Percentiles rank a stretch among this genome's conserved stretches.
Evolutionary conservation across 2,797 vertebrate genomes (phyloP).

Genomic region (Emydoidea blandingii): DNA sequence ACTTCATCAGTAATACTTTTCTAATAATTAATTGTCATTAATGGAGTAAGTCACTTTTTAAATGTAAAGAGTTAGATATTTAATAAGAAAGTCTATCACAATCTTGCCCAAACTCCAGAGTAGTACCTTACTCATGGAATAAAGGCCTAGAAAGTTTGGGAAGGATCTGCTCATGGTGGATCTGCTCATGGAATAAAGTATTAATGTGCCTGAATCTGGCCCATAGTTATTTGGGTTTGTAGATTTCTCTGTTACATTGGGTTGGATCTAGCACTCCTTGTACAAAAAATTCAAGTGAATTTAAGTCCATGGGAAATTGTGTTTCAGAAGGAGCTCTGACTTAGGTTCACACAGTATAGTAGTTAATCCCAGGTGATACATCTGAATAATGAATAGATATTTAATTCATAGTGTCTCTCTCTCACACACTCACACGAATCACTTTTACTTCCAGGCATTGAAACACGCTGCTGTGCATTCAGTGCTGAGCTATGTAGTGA

Average conservation of each 20-base stretch:
- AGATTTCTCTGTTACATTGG: not conserved
- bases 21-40: not conserved
- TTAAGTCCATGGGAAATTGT: constrained; percentile 43
- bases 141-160: no score
- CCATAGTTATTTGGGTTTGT: not conserved
- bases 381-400: constrained; percentile 31
- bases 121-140: not conserved
- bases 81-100: not conserved
- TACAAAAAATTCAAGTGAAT: constrained; percentile 18
- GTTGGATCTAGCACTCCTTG: not conserved
- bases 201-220: not conserved
- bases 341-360: not conserved
- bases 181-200: not conserved
- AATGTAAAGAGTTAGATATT: not conserved
- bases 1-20: not conserved
- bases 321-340: not conserved
- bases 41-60: not conserved
- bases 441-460: not conserved
- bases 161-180: no score
- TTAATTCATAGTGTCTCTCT: not conserved
- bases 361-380: constrained; percentile 52
- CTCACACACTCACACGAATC: not conserved
- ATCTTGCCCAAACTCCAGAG: not conserved
- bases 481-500: not conserved
- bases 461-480: constrained; percentile 5